phyloP scores from a whole-genome alignment of 1,140 invertebrate genomes.

The Semibalanus balanoides region DNA sequence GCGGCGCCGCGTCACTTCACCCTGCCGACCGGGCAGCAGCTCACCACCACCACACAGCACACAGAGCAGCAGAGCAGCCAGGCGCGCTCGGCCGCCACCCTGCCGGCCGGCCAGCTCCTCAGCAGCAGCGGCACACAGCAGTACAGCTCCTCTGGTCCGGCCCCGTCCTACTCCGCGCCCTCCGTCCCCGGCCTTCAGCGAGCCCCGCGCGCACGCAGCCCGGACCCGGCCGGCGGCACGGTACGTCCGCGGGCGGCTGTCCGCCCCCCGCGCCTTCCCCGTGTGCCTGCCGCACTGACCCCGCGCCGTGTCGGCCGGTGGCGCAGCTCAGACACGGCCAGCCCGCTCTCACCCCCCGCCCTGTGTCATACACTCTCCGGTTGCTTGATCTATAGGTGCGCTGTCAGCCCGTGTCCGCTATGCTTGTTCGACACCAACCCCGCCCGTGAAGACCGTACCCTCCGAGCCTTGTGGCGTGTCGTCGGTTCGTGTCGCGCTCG shows the following conservation, averaged over 20 bases:
- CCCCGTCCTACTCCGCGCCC: background rate
- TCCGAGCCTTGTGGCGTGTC: background rate
- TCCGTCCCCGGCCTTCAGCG: background rate
- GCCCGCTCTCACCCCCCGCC: too few species aligned
- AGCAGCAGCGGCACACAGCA: too few species aligned
- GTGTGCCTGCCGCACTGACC: background rate
- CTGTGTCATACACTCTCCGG: background rate
- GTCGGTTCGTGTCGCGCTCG: too few species aligned
- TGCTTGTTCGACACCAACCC: too few species aligned
- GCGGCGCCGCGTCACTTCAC: background rate
- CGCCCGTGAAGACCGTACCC: too few species aligned
- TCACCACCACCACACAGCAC: background rate
- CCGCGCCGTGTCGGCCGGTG: too few species aligned
- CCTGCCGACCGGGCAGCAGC: background rate
- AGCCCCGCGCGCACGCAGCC: background rate
- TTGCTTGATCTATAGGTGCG: background rate
- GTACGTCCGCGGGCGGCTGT: background rate
- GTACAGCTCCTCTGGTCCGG: too few species aligned
- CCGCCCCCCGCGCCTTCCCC: too few species aligned
- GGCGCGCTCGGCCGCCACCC: background rate
- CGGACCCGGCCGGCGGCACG: background rate
- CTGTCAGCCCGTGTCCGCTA: too few species aligned
- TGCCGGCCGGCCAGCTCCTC: background rate
- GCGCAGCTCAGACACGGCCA: too few species aligned
- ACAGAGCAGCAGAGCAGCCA: background rate